phyloP scores from a whole-genome alignment of 30 jellyfish, hydroid and myxozoan species.

The Rhopilema esculentum region DNA sequence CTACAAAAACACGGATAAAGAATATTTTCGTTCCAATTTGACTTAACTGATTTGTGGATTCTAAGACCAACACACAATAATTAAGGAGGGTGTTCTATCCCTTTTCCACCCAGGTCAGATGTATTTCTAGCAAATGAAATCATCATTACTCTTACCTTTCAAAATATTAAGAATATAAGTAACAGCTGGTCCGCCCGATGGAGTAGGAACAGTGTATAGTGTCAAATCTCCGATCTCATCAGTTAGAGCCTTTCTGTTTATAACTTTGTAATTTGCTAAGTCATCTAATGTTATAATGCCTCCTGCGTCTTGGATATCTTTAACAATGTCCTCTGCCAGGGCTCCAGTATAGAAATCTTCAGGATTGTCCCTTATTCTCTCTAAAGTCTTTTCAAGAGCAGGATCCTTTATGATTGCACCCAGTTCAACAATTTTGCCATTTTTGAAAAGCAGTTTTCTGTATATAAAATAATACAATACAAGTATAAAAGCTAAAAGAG shows the following conservation, averaged over 20 bases:
- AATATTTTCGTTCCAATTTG: too few relatives aligned
- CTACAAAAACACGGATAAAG: too few relatives aligned
- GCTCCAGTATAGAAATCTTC: conserved; percentile 97
- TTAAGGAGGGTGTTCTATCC: too few relatives aligned
- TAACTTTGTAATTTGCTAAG: conserved; percentile 93
- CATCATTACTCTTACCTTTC: conserved; percentile 73
- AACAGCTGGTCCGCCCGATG: conserved; percentile 97
- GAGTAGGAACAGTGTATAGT: conserved; percentile 90
- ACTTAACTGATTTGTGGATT: too few relatives aligned
- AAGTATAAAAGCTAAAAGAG: too few relatives aligned
- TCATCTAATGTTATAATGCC: conserved; percentile 96
- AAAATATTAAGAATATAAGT: conserved; percentile 84
- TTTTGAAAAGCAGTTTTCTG: conserved; percentile 83
- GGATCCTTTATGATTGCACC: conserved; percentile 81
- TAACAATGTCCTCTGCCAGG: conserved; percentile 95
- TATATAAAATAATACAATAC: background rate
- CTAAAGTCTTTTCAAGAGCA: conserved; percentile 82
- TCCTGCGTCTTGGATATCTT: conserved; percentile 98
- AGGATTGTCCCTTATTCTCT: conserved; percentile 88
- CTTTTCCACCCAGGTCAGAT: too few relatives aligned
- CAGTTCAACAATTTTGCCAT: conserved; percentile 82
- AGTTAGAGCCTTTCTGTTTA: conserved; percentile 75
- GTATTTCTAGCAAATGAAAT: too few relatives aligned
- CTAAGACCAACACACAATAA: too few relatives aligned
- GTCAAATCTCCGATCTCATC: conserved; percentile 95